Evolutionary conservation across 2,888 invertebrate species (phyloP).

Genomic region (Agriopis marginaria): DNA sequence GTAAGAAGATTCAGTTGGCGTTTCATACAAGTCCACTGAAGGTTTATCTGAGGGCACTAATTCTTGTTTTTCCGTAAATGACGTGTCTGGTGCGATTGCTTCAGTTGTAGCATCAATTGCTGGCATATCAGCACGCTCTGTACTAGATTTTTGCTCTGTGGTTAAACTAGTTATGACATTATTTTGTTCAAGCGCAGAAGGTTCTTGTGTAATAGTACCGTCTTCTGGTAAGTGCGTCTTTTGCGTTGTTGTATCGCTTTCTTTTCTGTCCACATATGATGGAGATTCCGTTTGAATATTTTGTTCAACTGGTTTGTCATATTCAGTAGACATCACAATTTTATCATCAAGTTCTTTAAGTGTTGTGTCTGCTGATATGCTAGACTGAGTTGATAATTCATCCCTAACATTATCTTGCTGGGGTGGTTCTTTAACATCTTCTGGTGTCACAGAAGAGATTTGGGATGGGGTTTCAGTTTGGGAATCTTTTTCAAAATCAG

Average conservation of each 20-base stretch:
- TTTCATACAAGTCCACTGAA: conserved; percentile 7
- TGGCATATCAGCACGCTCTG: neutral
- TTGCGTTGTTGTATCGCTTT: conserved; percentile 9
- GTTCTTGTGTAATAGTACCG: conserved; percentile 6
- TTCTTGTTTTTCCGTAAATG: conserved; percentile 21
- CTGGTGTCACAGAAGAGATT: conserved; percentile 17
- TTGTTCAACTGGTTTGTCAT: conserved; percentile 21
- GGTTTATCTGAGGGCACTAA: conserved; percentile 16
- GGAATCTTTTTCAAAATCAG: conserved; percentile 25
- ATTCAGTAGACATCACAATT: conserved; percentile 23
- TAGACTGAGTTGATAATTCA: conserved; percentile 22
- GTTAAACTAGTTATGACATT: conserved; percentile 22
- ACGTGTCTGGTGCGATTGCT: conserved; percentile 14
- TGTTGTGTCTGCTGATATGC: conserved; percentile 18
- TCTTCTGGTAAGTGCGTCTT: conserved; percentile 9
- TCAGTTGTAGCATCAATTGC: conserved; percentile 18
- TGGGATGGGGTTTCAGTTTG: conserved; percentile 20
- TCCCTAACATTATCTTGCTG: conserved; percentile 7
- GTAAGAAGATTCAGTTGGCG: conserved; percentile 25
- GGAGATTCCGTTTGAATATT: conserved; percentile 13
- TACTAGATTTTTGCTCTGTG: conserved; percentile 10
- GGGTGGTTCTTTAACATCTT: conserved; percentile 9
- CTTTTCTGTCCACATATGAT: neutral
- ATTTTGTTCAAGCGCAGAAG: conserved; percentile 14
- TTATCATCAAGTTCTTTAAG: conserved; percentile 18